phyloP scores from a whole-genome alignment of 2,888 invertebrate genomes.

The Aleiodes leptofemur region DNA sequence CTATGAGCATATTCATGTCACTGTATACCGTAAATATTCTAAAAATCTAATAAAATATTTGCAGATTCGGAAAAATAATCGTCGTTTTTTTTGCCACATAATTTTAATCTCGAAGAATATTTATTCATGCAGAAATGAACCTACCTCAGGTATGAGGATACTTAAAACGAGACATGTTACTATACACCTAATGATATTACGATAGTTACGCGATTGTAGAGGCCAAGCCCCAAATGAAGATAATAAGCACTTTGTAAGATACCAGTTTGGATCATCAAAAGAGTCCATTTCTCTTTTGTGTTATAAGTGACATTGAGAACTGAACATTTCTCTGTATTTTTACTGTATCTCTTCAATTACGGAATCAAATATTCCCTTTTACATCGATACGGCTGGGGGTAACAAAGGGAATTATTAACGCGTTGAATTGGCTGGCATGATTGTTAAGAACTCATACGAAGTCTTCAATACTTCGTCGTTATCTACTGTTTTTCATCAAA shows the following conservation, averaged over 20 bases:
- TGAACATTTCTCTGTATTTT: not conserved
- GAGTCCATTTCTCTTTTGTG: slow-evolving; percentile 31
- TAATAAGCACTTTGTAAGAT: slow-evolving; percentile 30
- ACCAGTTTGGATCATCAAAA: slow-evolving; percentile 38
- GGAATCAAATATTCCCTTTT: slow-evolving; percentile 7
- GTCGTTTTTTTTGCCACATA: no score
- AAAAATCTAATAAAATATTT: slow-evolving; percentile 15
- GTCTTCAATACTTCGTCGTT: no score
- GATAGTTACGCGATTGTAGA: slow-evolving; percentile 6
- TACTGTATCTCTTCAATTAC: not conserved
- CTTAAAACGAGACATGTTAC: slow-evolving; percentile 26
- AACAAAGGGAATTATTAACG: slow-evolving; percentile 22
- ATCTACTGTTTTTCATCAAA: no score
- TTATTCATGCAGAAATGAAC: no score
- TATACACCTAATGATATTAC: slow-evolving; percentile 8
- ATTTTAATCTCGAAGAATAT: no score
- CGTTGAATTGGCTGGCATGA: not conserved
- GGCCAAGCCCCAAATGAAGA: slow-evolving; percentile 46
- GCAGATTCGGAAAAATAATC: not conserved
- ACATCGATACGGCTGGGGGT: not conserved
- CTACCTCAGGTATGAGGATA: slow-evolving; percentile 42
- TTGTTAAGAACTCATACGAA: not conserved
- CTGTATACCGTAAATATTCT: slow-evolving; percentile 17
- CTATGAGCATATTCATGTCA: slow-evolving; percentile 26
- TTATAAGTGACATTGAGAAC: not conserved